Base-by-base conservation (phyloP, 2,888 invertebrate species). In the Tortrix viridana region DNA sequence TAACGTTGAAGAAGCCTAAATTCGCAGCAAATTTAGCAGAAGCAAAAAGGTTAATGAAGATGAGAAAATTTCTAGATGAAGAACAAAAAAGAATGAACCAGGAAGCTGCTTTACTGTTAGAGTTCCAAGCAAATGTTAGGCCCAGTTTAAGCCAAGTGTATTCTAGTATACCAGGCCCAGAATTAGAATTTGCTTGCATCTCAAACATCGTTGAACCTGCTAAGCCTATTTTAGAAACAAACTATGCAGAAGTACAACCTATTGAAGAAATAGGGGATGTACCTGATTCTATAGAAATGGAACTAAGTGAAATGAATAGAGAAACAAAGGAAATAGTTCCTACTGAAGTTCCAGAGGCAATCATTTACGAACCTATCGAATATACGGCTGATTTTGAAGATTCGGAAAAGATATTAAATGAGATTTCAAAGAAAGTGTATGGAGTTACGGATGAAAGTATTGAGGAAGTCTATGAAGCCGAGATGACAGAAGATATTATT, bases 11-110 rank as follows among this genome's bases (percentile, higher is more conserved):
- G 68, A 95, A 95, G 76, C 95, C 95, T 0, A 95, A 94, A 85
- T 94, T 95, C 62, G 95, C 95, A 0, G 94, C 94, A 0, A 95
- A 95, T 79, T 90, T 95, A 47, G 92, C 93, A 70, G 95, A 95
- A 85, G 95, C 95, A 0, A 93, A 92, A 71, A 92, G 92, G 69
- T 81, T 95, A 56, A 94, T 95, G 92, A 95, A 95, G 81, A 93
- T 95, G 77, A 86, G 95, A 5, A 95, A 94, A 68, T 93, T 94
- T 69, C 81, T 95, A 66, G 94, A 94, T 37, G 94, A 94, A 72
- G 89, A 94, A 73, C 94, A 94, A 71, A 91, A 92, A 58, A 85
- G 91, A 73, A 89, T 91, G 85, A 92, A 92, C 54, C 91, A 93
- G 76, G 92, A 91, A 70, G 86, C 92, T 5, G 91, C 90, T 0